Percentiles rank a stretch among this genome's conserved stretches.
Evolutionary conservation across 2,888 invertebrate species (phyloP).

Genomic region (Dione juno): DNA sequence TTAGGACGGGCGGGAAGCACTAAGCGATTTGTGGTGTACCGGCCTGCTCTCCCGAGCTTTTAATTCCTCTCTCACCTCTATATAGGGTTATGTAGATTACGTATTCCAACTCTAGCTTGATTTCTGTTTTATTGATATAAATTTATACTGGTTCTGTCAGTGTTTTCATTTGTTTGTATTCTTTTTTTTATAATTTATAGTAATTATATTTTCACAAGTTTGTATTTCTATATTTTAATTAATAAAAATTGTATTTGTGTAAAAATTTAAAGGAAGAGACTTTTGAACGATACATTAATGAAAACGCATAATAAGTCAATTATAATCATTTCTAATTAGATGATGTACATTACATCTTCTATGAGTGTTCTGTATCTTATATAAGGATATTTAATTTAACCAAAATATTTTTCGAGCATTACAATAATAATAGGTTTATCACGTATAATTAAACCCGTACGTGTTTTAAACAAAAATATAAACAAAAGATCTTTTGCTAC

Average conservation of each 20-base stretch:
- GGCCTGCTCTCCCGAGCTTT: conserved; percentile 73
- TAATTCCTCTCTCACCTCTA: conserved; percentile 75
- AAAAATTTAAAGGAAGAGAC: no score
- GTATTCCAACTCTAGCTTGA: conserved; percentile 54
- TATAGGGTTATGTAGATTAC: conserved; percentile 62
- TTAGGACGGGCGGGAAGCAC: conserved; percentile 79
- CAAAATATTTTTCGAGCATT: neutral
- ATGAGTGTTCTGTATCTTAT: no score
- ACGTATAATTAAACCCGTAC: neutral
- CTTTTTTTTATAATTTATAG: neutral
- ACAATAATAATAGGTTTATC: no score
- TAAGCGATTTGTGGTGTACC: conserved; percentile 84
- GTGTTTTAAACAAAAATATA: conserved; percentile 26
- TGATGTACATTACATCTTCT: neutral
- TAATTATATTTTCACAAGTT: no score
- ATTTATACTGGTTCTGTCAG: conserved; percentile 18
- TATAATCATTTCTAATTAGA: neutral
- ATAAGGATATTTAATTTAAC: neutral
- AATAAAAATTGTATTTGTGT: no score
- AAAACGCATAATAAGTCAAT: neutral
- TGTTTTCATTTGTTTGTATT: conserved; percentile 5
- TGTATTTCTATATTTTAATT: no score
- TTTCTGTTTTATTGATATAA: conserved; percentile 44
- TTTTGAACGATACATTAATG: no score
- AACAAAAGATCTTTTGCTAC: conserved; percentile 48